Evolutionary conservation across 2,888 invertebrate genomes (phyloP), one percentile per base, ranked within the genome.

Genomic region (Pristionchus maxplancki): DNA sequence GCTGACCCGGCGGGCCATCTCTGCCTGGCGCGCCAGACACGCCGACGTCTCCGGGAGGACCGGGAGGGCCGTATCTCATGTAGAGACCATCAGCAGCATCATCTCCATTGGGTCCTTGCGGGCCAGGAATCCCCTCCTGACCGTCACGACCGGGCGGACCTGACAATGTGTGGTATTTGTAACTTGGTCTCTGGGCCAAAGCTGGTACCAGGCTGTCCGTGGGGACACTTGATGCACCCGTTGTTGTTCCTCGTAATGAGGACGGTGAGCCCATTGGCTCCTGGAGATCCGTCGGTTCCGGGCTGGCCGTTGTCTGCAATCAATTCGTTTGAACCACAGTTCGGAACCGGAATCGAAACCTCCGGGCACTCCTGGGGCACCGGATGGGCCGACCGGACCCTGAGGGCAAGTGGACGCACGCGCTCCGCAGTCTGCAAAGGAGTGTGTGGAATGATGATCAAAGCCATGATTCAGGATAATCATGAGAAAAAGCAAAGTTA

Each of bases 211-310:
- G 84, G 20, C 17, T 28, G 84, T 24, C 84, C 84, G 9, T 58
- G 58, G 4, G 84, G 84, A 24, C 84, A 84, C 84, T 84, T 84
- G 34, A 84, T 84, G 62, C 84, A 84, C 1, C 84, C 84, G n/a
- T 84, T 84, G 58, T 62, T 62, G 13, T 28, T 44, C 15, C 58
- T n/a, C 24, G 37, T 84, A 6, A 84, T 24, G 4, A 84, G 84
- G 0, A 84, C 84, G 9, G 84, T 84, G 40, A 84, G 34, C 1
- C 84, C 84, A 62, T 84, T 84, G n/a, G 84, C 84, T 4, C 84
- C 84, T 15, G 84, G 84, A 8, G 44, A 28, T 6, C 84, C 84
- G 17, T 31, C 40, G 17, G 2, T 17, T 0, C 84, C 84, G 13
- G 53, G 53, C 62, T 34, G 6, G n/a, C 84, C 84, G n/a, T 84